Conservation (phyloP, 2,888 invertebrate genomes). For the Hartigia nigra region DNA sequence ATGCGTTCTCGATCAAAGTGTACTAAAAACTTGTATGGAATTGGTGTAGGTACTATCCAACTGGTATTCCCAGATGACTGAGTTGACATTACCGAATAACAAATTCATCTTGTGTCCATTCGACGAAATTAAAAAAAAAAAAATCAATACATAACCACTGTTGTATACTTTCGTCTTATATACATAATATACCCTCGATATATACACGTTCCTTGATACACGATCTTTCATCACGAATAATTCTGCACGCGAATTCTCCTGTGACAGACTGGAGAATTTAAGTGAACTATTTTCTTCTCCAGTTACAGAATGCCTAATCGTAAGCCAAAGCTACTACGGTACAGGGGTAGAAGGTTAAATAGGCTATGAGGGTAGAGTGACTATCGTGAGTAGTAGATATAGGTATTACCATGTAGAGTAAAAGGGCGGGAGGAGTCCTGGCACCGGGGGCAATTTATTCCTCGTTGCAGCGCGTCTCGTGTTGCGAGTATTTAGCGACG, state of each 20-base stretch:
- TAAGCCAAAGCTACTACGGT: neutral
- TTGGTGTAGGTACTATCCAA: neutral
- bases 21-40: neutral
- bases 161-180: neutral
- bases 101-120: constrained; percentile 20
- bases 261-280: too few relatives aligned
- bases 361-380: constrained; percentile 8
- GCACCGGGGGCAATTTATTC: constrained; percentile 36
- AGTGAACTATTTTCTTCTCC: neutral
- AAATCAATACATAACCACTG: neutral
- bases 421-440: constrained; percentile 16
- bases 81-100: neutral
- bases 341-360: constrained; percentile 3
- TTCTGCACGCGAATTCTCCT: too few relatives aligned
- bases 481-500: constrained; percentile 52
- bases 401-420: neutral
- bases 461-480: constrained; percentile 28
- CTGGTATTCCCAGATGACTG: neutral
- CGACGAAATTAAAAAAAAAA: constrained; percentile 27
- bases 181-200: neutral
- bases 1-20: neutral
- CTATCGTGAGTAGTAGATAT: neutral
- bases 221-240: too few relatives aligned
- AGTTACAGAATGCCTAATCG: neutral
- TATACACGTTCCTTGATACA: too few relatives aligned